A percentile compares a stretch with the other conserved stretches of the same genome.
phyloP scores from a whole-genome alignment of 2,888 invertebrate species.

The Harpalus rubripes region DNA sequence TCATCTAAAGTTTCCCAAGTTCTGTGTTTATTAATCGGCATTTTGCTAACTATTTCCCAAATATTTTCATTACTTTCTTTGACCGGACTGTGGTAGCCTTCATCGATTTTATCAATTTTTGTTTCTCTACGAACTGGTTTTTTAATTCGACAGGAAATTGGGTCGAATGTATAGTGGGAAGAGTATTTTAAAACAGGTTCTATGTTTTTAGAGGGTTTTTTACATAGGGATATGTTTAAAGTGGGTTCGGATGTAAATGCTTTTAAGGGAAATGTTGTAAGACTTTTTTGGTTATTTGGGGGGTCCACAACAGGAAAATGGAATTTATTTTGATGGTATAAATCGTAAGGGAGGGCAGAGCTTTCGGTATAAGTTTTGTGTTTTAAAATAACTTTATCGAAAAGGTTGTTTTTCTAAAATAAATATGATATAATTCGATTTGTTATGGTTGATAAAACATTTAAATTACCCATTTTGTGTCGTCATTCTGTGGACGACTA shows the following conservation, averaged over 20 bases:
- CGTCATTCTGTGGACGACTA: constrained; percentile 16
- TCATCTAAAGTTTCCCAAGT: constrained; percentile 75
- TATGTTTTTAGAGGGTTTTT: constrained; percentile 7
- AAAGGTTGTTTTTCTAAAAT: constrained; percentile 48
- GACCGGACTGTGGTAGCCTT: constrained; percentile 70
- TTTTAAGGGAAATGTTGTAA: constrained; percentile 23
- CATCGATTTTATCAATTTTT: constrained; percentile 67
- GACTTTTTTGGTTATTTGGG: not conserved
- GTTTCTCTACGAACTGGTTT: not conserved
- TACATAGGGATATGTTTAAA: not conserved
- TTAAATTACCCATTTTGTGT: constrained; percentile 36
- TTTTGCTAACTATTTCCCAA: constrained; percentile 73
- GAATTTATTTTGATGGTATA: constrained; percentile 66
- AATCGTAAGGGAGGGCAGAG: constrained; percentile 69
- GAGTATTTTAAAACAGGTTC: constrained; percentile 46
- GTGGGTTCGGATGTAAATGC: constrained; percentile 20
- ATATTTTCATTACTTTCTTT: constrained; percentile 70
- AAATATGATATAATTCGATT: constrained; percentile 9
- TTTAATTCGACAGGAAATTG: not conserved
- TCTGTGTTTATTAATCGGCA: constrained; percentile 71
- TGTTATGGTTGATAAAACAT: not conserved
- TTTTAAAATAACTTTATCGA: constrained; percentile 56
- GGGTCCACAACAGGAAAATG: not conserved
- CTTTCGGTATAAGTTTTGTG: constrained; percentile 68
- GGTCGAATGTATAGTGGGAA: constrained; percentile 47